Evolutionary conservation across 2,113 vertebrate species (phyloP).

Genomic region (Atlantisia rogersi): DNA sequence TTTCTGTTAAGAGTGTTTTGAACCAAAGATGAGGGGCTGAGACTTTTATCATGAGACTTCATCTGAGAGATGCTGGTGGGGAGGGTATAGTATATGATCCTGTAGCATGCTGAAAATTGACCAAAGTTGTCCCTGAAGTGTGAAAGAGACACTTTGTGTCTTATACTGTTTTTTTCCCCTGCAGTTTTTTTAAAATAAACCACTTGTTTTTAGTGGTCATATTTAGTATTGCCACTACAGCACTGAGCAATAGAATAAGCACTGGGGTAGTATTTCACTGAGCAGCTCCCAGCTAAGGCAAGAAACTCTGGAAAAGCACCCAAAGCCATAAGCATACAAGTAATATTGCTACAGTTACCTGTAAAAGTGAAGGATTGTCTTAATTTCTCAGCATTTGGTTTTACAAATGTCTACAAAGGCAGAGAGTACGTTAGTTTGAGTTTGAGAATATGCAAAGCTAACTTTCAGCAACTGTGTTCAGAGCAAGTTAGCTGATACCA

Average conservation of each 20-base stretch:
- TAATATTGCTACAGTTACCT: neutral
- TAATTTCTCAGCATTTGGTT: neutral
- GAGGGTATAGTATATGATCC: neutral
- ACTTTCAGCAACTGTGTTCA: neutral
- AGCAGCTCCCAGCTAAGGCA: neutral
- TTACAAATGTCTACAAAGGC: neutral
- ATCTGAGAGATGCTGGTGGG: neutral
- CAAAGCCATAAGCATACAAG: neutral
- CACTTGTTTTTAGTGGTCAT: neutral
- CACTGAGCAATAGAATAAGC: neutral
- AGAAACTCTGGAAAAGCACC: neutral
- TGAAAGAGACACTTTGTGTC: neutral
- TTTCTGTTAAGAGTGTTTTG: neutral
- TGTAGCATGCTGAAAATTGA: neutral
- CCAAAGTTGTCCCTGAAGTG: neutral
- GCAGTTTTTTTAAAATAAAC: neutral
- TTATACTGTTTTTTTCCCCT: neutral
- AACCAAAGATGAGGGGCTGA: neutral
- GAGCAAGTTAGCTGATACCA: conserved; percentile 32
- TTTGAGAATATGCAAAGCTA: neutral
- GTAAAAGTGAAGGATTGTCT: neutral
- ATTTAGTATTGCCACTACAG: neutral
- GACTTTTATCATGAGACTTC: neutral
- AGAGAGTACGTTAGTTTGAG: neutral
- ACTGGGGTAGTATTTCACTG: neutral